These are phyloP conservation scores for Luscinia luscinia DNA, from an alignment of 2,797 vertebrate species.

Conservation along the genomic window DNA sequence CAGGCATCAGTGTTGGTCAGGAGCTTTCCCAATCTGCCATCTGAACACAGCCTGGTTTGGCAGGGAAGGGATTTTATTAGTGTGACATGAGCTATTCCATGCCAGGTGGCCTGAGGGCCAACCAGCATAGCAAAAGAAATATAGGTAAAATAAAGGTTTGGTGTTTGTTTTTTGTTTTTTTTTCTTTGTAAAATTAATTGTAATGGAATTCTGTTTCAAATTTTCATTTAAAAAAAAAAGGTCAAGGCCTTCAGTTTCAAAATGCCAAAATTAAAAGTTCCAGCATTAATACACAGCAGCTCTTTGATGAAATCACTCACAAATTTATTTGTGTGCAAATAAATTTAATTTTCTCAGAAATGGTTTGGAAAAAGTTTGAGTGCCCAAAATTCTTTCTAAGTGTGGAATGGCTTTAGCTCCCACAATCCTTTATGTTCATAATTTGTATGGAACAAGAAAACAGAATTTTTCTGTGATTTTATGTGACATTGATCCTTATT, in stretches of 20 bases:
- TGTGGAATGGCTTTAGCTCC: background rate
- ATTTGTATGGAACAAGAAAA: background rate
- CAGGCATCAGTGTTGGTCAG: background rate
- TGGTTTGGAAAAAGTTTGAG: background rate
- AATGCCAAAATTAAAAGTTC: background rate
- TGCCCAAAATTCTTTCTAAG: background rate
- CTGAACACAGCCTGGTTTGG: background rate
- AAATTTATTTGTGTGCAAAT: background rate
- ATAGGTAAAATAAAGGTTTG: background rate
- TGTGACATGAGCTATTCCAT: background rate
- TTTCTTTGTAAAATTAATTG: background rate
- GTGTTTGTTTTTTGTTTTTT: too few species aligned
- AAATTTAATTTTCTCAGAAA: background rate
- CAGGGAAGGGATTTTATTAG: background rate
- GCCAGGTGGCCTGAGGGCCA: background rate
- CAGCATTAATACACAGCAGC: background rate
- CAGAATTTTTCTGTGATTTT: background rate
- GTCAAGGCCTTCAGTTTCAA: background rate
- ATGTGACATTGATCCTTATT: background rate
- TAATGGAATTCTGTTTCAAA: background rate
- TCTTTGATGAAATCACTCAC: background rate
- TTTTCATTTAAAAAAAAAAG: background rate
- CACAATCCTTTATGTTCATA: background rate
- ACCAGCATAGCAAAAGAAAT: background rate
- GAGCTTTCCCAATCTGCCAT: background rate